Percentiles rank a stretch among this genome's conserved stretches.
These are phyloP conservation scores for Cordylochernes scorpioides DNA, from an alignment of 2,888 invertebrate species.

Conservation along the genomic window DNA sequence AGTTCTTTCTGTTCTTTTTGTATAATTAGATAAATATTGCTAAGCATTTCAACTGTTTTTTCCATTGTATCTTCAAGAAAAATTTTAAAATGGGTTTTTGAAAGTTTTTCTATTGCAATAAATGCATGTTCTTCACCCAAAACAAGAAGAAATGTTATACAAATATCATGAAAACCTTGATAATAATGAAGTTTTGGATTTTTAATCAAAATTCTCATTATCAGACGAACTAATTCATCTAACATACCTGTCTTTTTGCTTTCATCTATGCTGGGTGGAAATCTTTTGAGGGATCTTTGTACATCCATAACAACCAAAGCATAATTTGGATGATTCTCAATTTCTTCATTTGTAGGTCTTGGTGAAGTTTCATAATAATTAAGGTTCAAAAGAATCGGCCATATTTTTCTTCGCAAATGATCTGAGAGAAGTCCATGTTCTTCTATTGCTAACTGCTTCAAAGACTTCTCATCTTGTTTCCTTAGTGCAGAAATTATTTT, in stretches of 20 bases:
- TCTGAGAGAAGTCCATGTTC: slow-evolving; percentile 29
- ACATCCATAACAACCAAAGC: slow-evolving; percentile 65
- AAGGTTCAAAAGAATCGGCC: slow-evolving; percentile 56
- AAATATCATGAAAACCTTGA: slow-evolving; percentile 91
- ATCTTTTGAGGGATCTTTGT: slow-evolving; percentile 57
- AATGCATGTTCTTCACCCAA: slow-evolving; percentile 65
- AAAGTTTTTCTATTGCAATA: slow-evolving; percentile 47
- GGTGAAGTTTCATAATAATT: slow-evolving; percentile 33
- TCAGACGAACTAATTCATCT: slow-evolving; percentile 62
- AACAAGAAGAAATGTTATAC: slow-evolving; percentile 61
- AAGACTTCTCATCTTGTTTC: too few species aligned
- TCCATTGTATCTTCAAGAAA: slow-evolving; percentile 87
- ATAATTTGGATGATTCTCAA: slow-evolving; percentile 51
- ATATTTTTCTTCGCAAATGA: slow-evolving; percentile 46
- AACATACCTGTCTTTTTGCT: slow-evolving; percentile 54
- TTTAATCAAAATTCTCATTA: slow-evolving; percentile 60
- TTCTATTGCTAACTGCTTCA: too few species aligned
- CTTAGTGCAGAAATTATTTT: too few species aligned
- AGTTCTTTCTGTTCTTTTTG: slow-evolving; percentile 37
- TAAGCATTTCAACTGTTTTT: slow-evolving; percentile 57
- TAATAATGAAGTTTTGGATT: slow-evolving; percentile 67
- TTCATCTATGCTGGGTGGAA: slow-evolving; percentile 70
- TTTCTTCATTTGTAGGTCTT: slow-evolving; percentile 35
- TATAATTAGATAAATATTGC: slow-evolving; percentile 54
- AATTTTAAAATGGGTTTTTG: slow-evolving; percentile 6